Evolutionary conservation across 2,797 vertebrate genomes (phyloP), one percentile per base, ranked within the genome.

Genomic region (Pterois miles): DNA sequence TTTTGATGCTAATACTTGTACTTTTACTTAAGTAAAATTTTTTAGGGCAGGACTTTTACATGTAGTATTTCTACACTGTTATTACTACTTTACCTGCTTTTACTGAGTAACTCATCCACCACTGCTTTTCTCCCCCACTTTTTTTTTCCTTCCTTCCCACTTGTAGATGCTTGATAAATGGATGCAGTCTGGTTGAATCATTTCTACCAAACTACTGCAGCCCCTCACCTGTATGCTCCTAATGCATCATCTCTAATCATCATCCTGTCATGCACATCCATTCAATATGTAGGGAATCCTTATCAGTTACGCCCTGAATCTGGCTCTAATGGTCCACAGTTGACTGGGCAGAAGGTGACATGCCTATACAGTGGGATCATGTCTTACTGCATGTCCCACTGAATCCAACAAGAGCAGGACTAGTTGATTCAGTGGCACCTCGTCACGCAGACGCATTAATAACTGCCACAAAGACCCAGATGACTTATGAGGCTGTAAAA

Each of bases 401-500:
- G 80, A 81, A 79, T 82, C 76, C 50, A 85, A 71, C 63, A 70
- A 75, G 73, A 80, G 71, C 66, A 76, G 62, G 29, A 79, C 48
- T 68, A 57, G 81, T 73, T 84, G 81, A 88, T 91, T 90, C 77
- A 72, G 76, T 79, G 78, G 50, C 62, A 84, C 83, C 82, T 87
- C 80, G 82, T 73, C 87, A 79, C 72, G 74, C 8, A 59, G 62
- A 73, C 59, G 62, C 85, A 90, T 93, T 85, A 92, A 91, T 93
- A 93, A 83, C 88, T 85, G 72, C 81, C 87, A 82, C 56, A 18
- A 75, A 81, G 48, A 80, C 71, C 75, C 67, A 78, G 63, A 92
- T 91, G 86, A 92, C 90, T 92, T 87, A 81, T 86, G 87, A 78
- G 83, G 63, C 70, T 85, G 73, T 80, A 73, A 80, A 84, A 89